Base-by-base conservation (phyloP, 2,797 vertebrate species). In the Agapornis canus region DNA sequence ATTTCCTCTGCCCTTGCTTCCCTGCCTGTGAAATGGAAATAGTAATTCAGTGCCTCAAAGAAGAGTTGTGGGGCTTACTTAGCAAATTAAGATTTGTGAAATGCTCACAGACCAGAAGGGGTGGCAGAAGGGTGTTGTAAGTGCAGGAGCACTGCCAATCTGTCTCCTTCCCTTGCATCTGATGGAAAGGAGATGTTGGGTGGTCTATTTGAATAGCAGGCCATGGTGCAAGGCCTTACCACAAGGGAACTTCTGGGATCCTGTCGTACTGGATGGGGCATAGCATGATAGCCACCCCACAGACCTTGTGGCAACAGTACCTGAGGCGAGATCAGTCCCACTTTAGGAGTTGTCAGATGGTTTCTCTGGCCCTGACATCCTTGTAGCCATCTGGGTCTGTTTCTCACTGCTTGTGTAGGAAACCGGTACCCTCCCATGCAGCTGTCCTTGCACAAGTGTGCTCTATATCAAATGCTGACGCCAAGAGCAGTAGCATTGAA, bases 1-100 rank as follows among this genome's bases (percentile, higher is more conserved):
- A 3, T 49, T 61, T 0, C 0, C 73, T 68, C 78, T 3, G 0
- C 31, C 71, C 84, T 64, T 1, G 1, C 31, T 86, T 90, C 37
- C 40, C 79, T 77, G 82, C 26, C 73, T 77, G 40, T 35, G 31
- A 57, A 70, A 91, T 49, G 70, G 37, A 51, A 91, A 86, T 21
- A 91, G 65, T 22, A 76, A 65, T 45, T 56, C 77, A 35, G 59
- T 17, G 10, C 63, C 77, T 88, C 61, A 64, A 16, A 48, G 37
- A 29, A 48, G 13, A 76, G 40, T 42, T 63, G 69, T 10, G 26
- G 32, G 59, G 26, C 26, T 76, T 57, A 39, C 61, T 88, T 43
- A 59, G 60, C 2, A 6, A 31, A 35, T 13, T 21, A 65, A 63
- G 19, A 19, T n/a, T 39, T 76, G 69, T 0, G 1, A n/a, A 37